These are phyloP conservation scores for Prosopocoilus inquinatus DNA, from an alignment of 2,888 invertebrate species.

Conservation along the genomic window DNA sequence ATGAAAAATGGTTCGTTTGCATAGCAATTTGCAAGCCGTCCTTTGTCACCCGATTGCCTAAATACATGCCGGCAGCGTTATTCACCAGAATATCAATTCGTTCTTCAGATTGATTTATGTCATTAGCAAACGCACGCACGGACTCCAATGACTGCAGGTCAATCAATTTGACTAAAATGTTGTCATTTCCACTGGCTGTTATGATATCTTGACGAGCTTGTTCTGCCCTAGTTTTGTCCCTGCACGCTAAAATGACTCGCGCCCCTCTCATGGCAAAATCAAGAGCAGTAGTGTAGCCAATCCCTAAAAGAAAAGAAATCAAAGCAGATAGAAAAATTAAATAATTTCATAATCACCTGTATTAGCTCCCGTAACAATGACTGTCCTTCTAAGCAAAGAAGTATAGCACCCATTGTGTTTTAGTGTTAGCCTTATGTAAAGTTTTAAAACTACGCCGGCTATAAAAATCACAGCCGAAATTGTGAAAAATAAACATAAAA, in stretches of 20 bases:
- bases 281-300: conserved; percentile 48
- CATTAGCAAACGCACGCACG: conserved; percentile 60
- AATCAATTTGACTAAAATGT: conserved; percentile 48
- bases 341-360: too few species aligned
- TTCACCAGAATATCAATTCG: conserved; percentile 63
- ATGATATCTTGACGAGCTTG: conserved; percentile 31
- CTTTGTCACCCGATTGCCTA: conserved; percentile 51
- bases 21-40: conserved; percentile 64
- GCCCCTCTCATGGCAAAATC: conserved; percentile 53
- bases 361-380: conserved; percentile 24
- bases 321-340: too few species aligned
- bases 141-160: conserved; percentile 57
- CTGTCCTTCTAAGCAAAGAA: conserved; percentile 21
- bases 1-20: conserved; percentile 13
- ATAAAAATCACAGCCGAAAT: background rate
- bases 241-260: conserved; percentile 55
- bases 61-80: conserved; percentile 59
- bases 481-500: background rate
- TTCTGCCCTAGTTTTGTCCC: conserved; percentile 39
- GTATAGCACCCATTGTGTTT: conserved; percentile 14
- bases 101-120: conserved; percentile 54
- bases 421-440: conserved; percentile 11
- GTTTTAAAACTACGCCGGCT: conserved; percentile 2
- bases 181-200: conserved; percentile 37
- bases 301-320: conserved; percentile 34